These are phyloP conservation scores for Seira musarum DNA, from an alignment of 2,888 invertebrate genomes.

Conservation along the genomic window DNA sequence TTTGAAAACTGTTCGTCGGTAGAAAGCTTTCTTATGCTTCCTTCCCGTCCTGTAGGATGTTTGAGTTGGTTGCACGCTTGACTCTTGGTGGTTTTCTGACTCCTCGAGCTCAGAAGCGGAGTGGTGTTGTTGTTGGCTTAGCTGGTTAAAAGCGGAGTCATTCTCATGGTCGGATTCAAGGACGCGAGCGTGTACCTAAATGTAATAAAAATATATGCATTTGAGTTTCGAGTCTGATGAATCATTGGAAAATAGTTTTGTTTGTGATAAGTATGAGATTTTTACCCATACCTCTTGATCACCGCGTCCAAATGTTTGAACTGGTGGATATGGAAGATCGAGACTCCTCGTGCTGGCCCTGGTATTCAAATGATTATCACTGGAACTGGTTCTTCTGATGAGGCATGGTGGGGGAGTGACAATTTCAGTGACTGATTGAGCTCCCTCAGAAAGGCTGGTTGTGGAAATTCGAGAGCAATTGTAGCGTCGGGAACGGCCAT, in stretches of 20 bases:
- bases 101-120: neutral
- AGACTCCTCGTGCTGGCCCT: neutral
- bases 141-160: neutral
- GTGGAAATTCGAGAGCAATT: neutral
- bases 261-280: too few species aligned
- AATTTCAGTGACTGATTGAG: neutral
- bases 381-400: neutral
- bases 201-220: too few species aligned
- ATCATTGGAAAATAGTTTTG: neutral
- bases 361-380: neutral
- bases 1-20: neutral
- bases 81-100: neutral
- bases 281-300: neutral
- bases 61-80: neutral
- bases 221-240: neutral
- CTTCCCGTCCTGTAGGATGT: neutral
- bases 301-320: slow-evolving; percentile 3
- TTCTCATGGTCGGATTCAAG: neutral
- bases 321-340: neutral
- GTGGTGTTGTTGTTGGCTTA: neutral
- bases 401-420: neutral
- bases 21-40: neutral
- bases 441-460: neutral
- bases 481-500: neutral
- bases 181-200: slow-evolving; percentile 1